Evolutionary conservation across 2,113 vertebrate species (phyloP), one percentile per base, ranked within the genome.

Genomic region (Accipiter cooperii): DNA sequence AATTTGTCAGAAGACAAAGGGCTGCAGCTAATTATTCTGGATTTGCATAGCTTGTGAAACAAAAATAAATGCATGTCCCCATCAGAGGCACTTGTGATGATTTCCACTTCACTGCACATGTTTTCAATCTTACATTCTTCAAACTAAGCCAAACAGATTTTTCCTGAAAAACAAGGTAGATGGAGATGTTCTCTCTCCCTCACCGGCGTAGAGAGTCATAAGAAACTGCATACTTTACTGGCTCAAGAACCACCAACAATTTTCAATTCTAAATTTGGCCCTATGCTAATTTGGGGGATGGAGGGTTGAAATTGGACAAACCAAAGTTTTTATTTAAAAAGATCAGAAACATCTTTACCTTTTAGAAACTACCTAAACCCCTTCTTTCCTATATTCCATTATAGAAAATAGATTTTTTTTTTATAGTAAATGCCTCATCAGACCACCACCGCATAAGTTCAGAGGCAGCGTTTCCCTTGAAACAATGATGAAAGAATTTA

Each of bases 21-120:
- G 87, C 71, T 96, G 91, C 78, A 97, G 94, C 82, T 93, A 96
- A 96, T 96, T 96, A 97, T 91, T 95, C 76, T 51, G 68, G 55
- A 91, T 97, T 88, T 96, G 84, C 93, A 92, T 95, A 95, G 79
- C 91, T 93, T 64, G 83, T 84, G 89, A 94, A 97, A 96, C 71
- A 90, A 94, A 94, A 95, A 94, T 90, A 96, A 96, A 95, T 86
- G 84, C 79, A 68, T 81, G 93, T 87, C 93, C 77, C 42, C 70
- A 80, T 93, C 75, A 93, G 94, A 96, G 82, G 93, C 85, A 91
- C 87, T 96, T 93, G 80, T 85, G 95, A 94, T 47, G 70, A 91
- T 93, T 96, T 97, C 68, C 87, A 93, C 79, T 96, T 90, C 87
- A 81, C 58, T 88, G 89, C 89, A 96, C 75, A 54, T 77, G 58